These are phyloP conservation scores for Brachionus sp. DNA, from an alignment of 1,140 invertebrate genomes.

Conservation along the genomic window DNA sequence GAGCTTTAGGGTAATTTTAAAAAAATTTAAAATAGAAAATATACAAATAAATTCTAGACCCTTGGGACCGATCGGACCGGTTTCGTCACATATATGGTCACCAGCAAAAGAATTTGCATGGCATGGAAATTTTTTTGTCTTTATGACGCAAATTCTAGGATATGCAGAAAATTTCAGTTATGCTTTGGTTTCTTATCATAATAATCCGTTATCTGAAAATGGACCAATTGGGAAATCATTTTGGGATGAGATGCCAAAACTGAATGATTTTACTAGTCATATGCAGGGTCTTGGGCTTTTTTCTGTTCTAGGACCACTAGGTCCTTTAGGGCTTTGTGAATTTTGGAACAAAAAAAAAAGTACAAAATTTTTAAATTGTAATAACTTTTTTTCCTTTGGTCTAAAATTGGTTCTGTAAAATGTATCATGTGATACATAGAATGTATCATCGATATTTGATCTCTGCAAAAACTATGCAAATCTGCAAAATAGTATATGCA, in stretches of 20 bases:
- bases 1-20: background rate
- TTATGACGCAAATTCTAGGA: background rate
- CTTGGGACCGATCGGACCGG: background rate
- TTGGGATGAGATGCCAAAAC: constrained; percentile 24
- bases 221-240: constrained; percentile 1
- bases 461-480: too few species aligned
- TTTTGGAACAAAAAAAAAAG: too few species aligned
- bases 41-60: background rate
- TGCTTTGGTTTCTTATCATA: background rate
- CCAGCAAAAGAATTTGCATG: constrained; percentile 2
- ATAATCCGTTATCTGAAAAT: background rate
- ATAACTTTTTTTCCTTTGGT: too few species aligned
- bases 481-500: too few species aligned
- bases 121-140: constrained; percentile 33
- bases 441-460: too few species aligned
- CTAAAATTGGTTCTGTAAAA: too few species aligned
- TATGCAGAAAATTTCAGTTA: background rate
- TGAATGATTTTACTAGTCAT: constrained; percentile 11
- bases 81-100: background rate
- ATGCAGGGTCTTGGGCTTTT: constrained; percentile 36
- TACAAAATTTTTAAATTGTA: too few species aligned
- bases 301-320: constrained; percentile 1
- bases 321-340: too few species aligned
- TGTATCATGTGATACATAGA: too few species aligned
- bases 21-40: background rate